Base-by-base conservation (phyloP, 2,797 vertebrate species). In the Xiphophorus birchmanni region DNA sequence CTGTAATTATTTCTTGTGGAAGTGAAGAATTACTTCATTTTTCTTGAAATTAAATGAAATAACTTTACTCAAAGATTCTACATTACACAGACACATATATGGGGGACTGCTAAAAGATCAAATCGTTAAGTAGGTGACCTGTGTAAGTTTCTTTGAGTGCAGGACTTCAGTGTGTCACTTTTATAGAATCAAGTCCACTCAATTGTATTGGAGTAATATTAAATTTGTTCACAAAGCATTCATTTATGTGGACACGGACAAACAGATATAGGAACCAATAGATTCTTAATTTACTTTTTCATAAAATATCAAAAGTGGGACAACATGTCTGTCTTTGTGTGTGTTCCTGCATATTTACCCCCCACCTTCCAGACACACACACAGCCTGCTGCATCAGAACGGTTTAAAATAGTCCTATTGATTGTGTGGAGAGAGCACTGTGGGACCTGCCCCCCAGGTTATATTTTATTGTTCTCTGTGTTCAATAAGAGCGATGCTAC, bases 371-470 rank as follows among this genome's bases (percentile, higher is more conserved):
- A 56, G 56, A 69, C 72, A 45, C 65, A 67, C 69, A 74, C 67
- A 60, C 69, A 80, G 42, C 67, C 87, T 74, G 77, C 84, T 82
- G 82, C 82, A 85, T 90, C 82, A 73, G 75, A 82, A 81, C 81
- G 83, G 87, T 93, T 92, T 90, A 92, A 93, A 94, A 95, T 93
- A 91, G 92, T 89, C 82, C 76, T 92, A 95, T 95, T 94, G 93
- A 95, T 95, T 90, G 90, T 78, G 72, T 26, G 56, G 84, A 79
- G 84, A 77, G 82, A 87, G 85, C 90, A 87, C 87, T 77, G 82
- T 52, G 75, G 82, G 90, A 92, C 86, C 85, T 88, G 86, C 84
- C 91, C 90, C 88, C 83, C 84, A 91, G 89, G 90, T 94, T 91
- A 91, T 91, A 89, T 94, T 93, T 94, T 93, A 93, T 95, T 94